A percentile compares a stretch with the other conserved stretches of the same genome.
Conservation (phyloP, 2,797 vertebrate genomes). For the Nasua narica region DNA sequence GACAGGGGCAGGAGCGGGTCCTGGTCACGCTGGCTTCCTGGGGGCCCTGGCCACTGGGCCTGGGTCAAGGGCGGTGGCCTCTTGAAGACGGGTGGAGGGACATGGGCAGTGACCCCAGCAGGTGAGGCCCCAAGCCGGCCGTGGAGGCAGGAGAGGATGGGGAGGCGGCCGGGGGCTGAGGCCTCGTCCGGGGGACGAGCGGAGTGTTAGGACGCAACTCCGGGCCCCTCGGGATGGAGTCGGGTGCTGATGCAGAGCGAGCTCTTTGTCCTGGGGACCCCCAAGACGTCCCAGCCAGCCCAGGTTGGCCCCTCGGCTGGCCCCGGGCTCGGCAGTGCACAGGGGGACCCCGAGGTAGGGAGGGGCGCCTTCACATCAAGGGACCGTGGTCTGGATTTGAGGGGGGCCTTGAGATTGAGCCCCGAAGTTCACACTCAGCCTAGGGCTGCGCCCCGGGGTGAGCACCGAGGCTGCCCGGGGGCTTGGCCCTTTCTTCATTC, state of each 20-base stretch:
- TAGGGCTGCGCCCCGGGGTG: not conserved
- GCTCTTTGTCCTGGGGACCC: not conserved
- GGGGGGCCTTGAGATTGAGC: not conserved
- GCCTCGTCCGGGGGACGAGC: no score
- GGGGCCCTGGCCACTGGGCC: not conserved
- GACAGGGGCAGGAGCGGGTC: not conserved
- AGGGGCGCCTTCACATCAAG: not conserved
- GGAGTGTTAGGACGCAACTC: rapidly evolving
- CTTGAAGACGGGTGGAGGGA: not conserved
- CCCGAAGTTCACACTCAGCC: not conserved
- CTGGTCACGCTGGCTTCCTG: not conserved
- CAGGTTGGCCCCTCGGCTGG: not conserved
- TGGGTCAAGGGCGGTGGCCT: rapidly evolving
- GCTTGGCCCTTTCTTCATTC: not conserved
- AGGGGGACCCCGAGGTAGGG: rapidly evolving
- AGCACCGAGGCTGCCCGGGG: rapidly evolving
- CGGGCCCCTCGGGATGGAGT: not conserved
- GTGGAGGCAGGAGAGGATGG: no score
- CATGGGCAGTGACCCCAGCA: rapidly evolving
- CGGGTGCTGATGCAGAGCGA: no score
- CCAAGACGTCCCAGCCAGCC: no score
- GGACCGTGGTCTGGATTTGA: not conserved
- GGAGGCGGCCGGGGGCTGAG: not conserved
- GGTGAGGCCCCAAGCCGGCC: not conserved
- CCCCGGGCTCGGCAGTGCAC: not conserved